These are phyloP conservation scores for Phortica magna DNA, from an alignment of 2,888 invertebrate species.

Conservation along the genomic window DNA sequence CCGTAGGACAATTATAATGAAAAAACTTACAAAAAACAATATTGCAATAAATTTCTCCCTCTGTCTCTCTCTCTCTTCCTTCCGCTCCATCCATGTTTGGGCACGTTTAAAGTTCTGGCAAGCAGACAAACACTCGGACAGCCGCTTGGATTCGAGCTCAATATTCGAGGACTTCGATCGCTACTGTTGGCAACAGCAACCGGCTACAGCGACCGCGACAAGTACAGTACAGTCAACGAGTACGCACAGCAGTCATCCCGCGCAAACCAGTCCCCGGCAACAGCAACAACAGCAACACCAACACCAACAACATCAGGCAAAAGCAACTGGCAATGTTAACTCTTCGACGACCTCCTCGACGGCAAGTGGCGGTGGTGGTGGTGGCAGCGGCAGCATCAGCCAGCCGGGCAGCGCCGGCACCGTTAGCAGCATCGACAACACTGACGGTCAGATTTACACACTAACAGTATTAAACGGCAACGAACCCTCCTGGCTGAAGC, in stretches of 20 bases:
- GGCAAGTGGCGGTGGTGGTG: slow-evolving; percentile 44
- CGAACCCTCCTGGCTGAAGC: slow-evolving; percentile 83
- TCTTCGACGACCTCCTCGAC: slow-evolving; percentile 16
- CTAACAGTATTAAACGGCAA: slow-evolving; percentile 90
- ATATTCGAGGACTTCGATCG: slow-evolving; percentile 91
- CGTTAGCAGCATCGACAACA: slow-evolving; percentile 79
- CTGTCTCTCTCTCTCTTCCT: background rate
- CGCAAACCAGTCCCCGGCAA: slow-evolving; percentile 38
- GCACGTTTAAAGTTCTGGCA: slow-evolving; percentile 75
- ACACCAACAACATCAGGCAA: slow-evolving; percentile 45
- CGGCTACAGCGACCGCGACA: slow-evolving; percentile 69
- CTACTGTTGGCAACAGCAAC: slow-evolving; percentile 88
- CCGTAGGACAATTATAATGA: too few relatives aligned
- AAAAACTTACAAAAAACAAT: background rate
- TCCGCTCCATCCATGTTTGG: background rate
- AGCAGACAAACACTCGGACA: slow-evolving; percentile 81
- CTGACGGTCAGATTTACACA: slow-evolving; percentile 90
- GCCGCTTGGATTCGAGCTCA: slow-evolving; percentile 83
- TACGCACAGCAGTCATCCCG: slow-evolving; percentile 78
- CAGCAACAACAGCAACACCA: slow-evolving; percentile 43
- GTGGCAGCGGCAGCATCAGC: slow-evolving; percentile 60
- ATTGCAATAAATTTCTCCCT: background rate
- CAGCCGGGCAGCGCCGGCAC: slow-evolving; percentile 67
- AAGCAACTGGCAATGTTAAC: slow-evolving; percentile 39
- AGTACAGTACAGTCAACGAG: slow-evolving; percentile 27